Percentiles rank a stretch among this genome's conserved stretches.
Evolutionary conservation across 2,113 vertebrate species (phyloP).

Genomic region (mouse (Mus musculus)): DNA sequence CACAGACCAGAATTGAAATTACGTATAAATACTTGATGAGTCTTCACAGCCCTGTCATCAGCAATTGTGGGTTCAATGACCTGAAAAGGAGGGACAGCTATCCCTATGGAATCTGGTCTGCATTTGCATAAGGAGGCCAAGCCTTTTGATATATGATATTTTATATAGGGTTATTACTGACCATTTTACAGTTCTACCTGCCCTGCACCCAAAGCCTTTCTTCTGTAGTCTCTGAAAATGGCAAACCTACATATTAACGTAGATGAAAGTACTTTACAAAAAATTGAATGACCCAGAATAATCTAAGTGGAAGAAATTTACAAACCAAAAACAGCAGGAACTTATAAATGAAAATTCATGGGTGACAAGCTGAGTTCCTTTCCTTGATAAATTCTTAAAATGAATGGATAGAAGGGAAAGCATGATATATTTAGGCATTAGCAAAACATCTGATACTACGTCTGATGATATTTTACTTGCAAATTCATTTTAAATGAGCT

Average conservation of each 20-base stretch:
- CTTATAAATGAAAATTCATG: constrained; percentile 80
- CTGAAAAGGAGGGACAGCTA: not conserved
- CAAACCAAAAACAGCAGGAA: constrained; percentile 53
- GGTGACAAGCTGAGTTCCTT: constrained; percentile 73
- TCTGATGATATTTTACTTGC: constrained; percentile 85
- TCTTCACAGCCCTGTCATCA: not conserved
- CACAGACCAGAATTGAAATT: not conserved
- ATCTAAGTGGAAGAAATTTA: constrained; percentile 22
- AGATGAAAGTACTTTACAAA: constrained; percentile 31
- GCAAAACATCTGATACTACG: constrained; percentile 79
- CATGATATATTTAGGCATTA: constrained; percentile 80
- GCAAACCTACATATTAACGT: not conserved
- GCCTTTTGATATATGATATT: not conserved
- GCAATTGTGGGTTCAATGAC: not conserved
- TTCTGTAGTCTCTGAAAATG: not conserved
- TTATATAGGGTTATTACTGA: not conserved
- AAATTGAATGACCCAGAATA: constrained; percentile 23
- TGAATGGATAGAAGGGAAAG: constrained; percentile 76
- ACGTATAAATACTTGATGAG: not conserved
- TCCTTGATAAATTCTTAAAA: constrained; percentile 80
- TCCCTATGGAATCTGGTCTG: not conserved
- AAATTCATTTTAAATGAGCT: constrained; percentile 83
- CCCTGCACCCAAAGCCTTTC: not conserved
- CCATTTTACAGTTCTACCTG: not conserved
- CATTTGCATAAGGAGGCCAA: not conserved